These are phyloP conservation scores for Sabatieria punctata DNA, from an alignment of 2,888 invertebrate species.

Conservation along the genomic window DNA sequence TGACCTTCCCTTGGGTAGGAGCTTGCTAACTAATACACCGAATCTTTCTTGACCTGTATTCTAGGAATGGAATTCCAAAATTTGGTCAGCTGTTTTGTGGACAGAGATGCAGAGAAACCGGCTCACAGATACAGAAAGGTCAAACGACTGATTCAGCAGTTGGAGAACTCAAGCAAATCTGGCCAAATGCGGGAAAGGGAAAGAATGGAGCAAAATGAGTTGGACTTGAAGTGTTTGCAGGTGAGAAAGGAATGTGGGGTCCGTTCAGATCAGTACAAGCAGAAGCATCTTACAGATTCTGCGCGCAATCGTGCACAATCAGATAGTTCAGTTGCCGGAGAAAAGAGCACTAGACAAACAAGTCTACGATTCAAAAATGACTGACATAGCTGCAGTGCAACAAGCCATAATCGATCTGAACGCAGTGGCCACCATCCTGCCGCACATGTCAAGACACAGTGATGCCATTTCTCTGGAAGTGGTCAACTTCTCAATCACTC, in stretches of 20 bases:
- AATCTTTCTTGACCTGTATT: too few species aligned
- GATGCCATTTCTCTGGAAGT: constrained; percentile 19
- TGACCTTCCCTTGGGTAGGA: too few species aligned
- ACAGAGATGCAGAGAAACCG: background rate
- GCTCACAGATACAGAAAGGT: constrained; percentile 13
- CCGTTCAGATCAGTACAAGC: too few species aligned
- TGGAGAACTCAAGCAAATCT: constrained; percentile 3
- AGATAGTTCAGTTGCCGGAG: constrained; percentile 29
- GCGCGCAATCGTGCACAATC: constrained; percentile 31
- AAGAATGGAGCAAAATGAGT: constrained; percentile 25
- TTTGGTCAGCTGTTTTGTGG: too few species aligned
- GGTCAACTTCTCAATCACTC: too few species aligned
- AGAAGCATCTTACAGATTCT: too few species aligned
- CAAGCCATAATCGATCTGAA: constrained; percentile 24
- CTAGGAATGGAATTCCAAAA: constrained; percentile 4
- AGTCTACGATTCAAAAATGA: constrained; percentile 20
- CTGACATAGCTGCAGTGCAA: constrained; percentile 25
- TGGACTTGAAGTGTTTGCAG: constrained; percentile 33
- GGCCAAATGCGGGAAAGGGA: constrained; percentile 11
- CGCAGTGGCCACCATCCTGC: constrained; percentile 25
- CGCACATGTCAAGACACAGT: constrained; percentile 25
- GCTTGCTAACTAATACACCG: too few species aligned
- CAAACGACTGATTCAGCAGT: background rate
- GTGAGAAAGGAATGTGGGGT: too few species aligned
- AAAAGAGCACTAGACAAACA: constrained; percentile 23